These are phyloP conservation scores for Hyposoter didymator DNA, from an alignment of 2,888 invertebrate species.

Conservation along the genomic window DNA sequence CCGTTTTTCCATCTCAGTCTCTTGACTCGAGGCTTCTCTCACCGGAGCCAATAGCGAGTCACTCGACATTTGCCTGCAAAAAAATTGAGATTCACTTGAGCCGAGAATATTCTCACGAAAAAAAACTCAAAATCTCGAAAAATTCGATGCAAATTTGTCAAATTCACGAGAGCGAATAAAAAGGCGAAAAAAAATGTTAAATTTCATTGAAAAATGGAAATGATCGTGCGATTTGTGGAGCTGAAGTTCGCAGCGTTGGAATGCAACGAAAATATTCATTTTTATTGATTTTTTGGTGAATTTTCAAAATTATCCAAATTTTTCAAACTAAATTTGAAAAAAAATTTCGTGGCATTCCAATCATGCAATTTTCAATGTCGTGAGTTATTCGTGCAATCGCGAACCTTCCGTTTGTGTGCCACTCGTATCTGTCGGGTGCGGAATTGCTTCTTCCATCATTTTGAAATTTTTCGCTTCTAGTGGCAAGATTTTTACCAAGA, in stretches of 20 bases:
- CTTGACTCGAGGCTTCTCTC: conserved; percentile 82
- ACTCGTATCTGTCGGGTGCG: conserved; percentile 89
- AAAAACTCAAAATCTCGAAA: background rate
- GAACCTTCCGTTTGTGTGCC: conserved; percentile 81
- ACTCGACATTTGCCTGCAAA: conserved; percentile 85
- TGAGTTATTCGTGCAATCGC: background rate
- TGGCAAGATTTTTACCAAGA: conserved; percentile 76
- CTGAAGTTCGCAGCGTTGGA: too few species aligned
- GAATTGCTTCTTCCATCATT: conserved; percentile 90
- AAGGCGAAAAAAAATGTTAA: too few species aligned
- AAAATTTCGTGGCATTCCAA: too few species aligned
- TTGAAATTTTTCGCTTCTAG: conserved; percentile 85
- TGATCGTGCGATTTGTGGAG: too few species aligned
- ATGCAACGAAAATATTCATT: too few species aligned
- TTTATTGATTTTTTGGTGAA: too few species aligned
- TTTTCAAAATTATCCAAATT: too few species aligned
- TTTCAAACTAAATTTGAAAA: too few species aligned
- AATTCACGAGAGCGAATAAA: background rate
- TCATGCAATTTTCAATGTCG: too few species aligned
- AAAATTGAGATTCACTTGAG: background rate
- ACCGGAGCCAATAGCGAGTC: conserved; percentile 85
- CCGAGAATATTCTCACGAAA: conserved; percentile 10
- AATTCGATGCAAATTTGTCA: background rate
- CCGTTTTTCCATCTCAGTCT: conserved; percentile 77
- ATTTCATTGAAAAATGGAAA: too few species aligned